Conservation (phyloP, 2,888 invertebrate species). For the Nasonia oneida region DNA sequence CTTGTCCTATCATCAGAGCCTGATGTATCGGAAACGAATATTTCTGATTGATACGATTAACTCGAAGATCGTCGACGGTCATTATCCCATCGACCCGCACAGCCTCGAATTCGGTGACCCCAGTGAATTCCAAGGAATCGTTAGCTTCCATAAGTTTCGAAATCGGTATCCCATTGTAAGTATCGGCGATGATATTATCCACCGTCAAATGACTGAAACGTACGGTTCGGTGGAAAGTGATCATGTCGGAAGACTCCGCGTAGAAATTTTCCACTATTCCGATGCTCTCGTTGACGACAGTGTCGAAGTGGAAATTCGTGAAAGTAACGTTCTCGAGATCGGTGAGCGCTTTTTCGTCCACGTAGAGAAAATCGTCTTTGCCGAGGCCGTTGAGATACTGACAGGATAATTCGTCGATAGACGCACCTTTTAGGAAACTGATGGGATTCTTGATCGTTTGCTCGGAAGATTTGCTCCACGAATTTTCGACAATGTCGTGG, state of each 20-base stretch:
- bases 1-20: constrained; percentile 47
- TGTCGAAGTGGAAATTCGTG: constrained; percentile 64
- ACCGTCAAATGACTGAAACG: constrained; percentile 60
- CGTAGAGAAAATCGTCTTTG: constrained; percentile 70
- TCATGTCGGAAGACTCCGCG: constrained; percentile 56
- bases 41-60: constrained; percentile 61
- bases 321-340: constrained; percentile 63
- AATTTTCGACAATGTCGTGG: constrained; percentile 58
- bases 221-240: constrained; percentile 62
- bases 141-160: constrained; percentile 62
- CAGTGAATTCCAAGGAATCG: constrained; percentile 53
- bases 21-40: constrained; percentile 33
- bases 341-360: constrained; percentile 54
- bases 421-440: constrained; percentile 66
- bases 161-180: constrained; percentile 70
- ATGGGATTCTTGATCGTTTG: constrained; percentile 67
- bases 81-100: constrained; percentile 62
- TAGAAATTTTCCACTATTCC: constrained; percentile 50
- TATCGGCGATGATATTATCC: constrained; percentile 63
- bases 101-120: constrained; percentile 56
- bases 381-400: constrained; percentile 68
- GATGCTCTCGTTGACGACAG: constrained; percentile 53
- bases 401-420: constrained; percentile 68
- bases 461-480: constrained; percentile 72
- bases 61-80: constrained; percentile 63